Percentiles rank a stretch among this genome's conserved stretches.
phyloP scores from a whole-genome alignment of 2,888 invertebrate species.

The Operophtera brumata region DNA sequence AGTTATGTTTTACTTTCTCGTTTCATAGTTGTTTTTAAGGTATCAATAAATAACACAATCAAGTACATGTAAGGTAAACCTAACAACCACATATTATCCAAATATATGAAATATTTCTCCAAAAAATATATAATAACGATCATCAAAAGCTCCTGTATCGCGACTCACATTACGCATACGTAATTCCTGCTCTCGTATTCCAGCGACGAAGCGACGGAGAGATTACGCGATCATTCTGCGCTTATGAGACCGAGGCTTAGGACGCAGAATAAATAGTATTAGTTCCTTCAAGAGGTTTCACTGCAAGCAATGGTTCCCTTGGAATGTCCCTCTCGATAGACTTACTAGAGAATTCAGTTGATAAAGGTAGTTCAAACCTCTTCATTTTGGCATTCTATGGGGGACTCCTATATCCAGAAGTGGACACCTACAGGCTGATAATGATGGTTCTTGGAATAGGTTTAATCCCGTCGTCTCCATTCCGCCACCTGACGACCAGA shows the following conservation, averaged over 20 bases:
- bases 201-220: constrained; percentile 10
- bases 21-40: no score
- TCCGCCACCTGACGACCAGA: no score
- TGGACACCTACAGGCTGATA: no score
- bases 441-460: neutral
- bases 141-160: constrained; percentile 14
- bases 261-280: neutral
- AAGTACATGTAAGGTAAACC: no score
- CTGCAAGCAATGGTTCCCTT: neutral
- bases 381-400: no score
- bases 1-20: no score
- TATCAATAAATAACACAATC: no score
- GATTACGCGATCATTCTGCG: constrained; percentile 24
- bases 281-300: neutral
- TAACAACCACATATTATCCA: no score
- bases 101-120: neutral
- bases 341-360: no score
- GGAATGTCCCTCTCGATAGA: neutral
- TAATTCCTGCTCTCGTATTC: constrained; percentile 17
- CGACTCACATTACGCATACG: constrained; percentile 12
- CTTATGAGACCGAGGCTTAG: constrained; percentile 21
- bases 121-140: constrained; percentile 9
- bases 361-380: no score
- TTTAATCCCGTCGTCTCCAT: neutral
- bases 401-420: no score